Conservation (phyloP, 2,888 invertebrate genomes). For the Atrina japonica region DNA sequence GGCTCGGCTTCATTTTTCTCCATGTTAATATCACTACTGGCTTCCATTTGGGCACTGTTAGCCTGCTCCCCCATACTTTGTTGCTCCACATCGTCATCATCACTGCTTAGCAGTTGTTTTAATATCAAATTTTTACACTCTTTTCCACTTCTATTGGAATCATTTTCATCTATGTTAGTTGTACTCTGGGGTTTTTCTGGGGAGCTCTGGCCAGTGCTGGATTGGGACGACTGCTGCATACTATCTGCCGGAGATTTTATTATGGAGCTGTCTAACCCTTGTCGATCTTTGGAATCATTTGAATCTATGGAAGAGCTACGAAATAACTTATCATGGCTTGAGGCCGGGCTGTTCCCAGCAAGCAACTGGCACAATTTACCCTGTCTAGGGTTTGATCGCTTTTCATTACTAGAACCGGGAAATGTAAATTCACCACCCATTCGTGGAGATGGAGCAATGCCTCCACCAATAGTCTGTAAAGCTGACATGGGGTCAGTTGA, state of each 20-base stretch:
- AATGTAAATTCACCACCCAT: conserved; percentile 23
- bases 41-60: conserved; percentile 35
- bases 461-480: conserved; percentile 20
- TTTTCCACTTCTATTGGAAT: conserved; percentile 26
- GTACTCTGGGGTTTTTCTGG: conserved; percentile 77
- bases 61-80: conserved; percentile 13
- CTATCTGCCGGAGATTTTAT: conserved; percentile 68
- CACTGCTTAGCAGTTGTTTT: conserved; percentile 85
- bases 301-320: conserved; percentile 26
- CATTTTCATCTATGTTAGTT: conserved; percentile 72
- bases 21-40: conserved; percentile 71
- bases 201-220: conserved; percentile 72
- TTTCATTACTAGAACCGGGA: conserved; percentile 11
- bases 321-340: conserved; percentile 15
- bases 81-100: conserved; percentile 83
- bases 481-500: background rate
- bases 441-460: conserved; percentile 35
- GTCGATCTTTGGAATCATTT: conserved; percentile 8
- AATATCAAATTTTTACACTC: conserved; percentile 74
- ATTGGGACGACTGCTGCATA: conserved; percentile 72
- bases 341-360: conserved; percentile 56
- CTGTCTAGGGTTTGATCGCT: conserved; percentile 19
- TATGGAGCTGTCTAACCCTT: conserved; percentile 27
- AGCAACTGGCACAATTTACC: conserved; percentile 71
- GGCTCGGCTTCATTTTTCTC: conserved; percentile 78